Base-by-base conservation (phyloP, 2,797 vertebrate species). In the Danio choprae region DNA sequence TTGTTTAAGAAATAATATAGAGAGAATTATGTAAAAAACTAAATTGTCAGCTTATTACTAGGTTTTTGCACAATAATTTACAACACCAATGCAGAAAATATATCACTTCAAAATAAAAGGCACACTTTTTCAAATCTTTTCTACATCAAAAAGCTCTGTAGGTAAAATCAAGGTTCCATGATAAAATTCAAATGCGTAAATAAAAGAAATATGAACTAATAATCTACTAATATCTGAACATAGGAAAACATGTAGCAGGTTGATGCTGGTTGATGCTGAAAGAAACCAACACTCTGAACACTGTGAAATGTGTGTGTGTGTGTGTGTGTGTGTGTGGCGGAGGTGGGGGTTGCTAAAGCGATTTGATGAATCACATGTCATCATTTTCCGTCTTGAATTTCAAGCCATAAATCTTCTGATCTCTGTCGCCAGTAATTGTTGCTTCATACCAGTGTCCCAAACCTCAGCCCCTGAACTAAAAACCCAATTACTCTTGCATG, bases 401-500 rank as follows among this genome's bases (percentile, higher is more conserved):
- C 75, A 48, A 53, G 69, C 53, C 63, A 82, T 81, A 75, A 69
- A 77, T 83, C 51, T 81, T 67, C 22, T 69, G 79, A 83, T 84
- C 81, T 83, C 69, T 80, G 80, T 85, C 77, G 58, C 71, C 60
- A 71, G 63, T 67, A 77, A 76, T 81, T 77, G 38, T 59, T 15
- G 46, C 65, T 64, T 73, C 69, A 79, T 85, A 82, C 67, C 53
- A 68, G 60, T 80, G 81, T 82, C 76, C 76, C 79, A 63, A 55
- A 80, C 62, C 62, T 81, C 83, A 81, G 69, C 83, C 77, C 82
- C 67, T 88, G 81, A 87, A 83, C 87, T 85, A 83, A 87, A 90
- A 90, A 84, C 81, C 86, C 83, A 88, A 81, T 89, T 87, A 90
- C 86, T 89, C 82, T 82, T 86, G 88, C 87, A 70, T 91, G 89